A percentile compares a stretch with the other conserved stretches of the same genome.
Conservation (phyloP, 2,888 invertebrate genomes). For the Tiliacea citrago region DNA sequence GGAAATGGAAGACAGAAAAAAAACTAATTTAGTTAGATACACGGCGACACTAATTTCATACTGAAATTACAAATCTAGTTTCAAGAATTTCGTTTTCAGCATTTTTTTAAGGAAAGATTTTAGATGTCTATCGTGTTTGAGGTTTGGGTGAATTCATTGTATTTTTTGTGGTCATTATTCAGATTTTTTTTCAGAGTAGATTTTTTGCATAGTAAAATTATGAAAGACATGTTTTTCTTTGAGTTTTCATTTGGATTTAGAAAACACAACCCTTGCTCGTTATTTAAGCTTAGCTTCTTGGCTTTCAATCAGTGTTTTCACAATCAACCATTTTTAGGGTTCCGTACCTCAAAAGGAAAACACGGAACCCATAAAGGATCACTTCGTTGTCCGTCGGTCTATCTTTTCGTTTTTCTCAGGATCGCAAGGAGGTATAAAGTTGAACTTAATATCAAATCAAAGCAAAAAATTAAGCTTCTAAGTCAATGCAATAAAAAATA, state of each 20-base stretch:
- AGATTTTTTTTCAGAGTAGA: background rate
- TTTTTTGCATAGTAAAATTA: background rate
- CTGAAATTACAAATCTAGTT: constrained; percentile 28
- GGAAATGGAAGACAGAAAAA: constrained; percentile 22
- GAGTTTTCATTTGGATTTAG: too few relatives aligned
- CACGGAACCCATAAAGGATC: too few relatives aligned
- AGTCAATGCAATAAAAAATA: too few relatives aligned
- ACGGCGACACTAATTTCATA: constrained; percentile 18
- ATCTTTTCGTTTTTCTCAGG: too few relatives aligned
- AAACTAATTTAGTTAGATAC: constrained; percentile 45
- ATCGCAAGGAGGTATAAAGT: too few relatives aligned
- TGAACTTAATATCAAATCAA: too few relatives aligned
- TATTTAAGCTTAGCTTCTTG: background rate
- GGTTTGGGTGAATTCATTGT: background rate
- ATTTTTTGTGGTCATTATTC: background rate
- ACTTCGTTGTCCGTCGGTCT: too few relatives aligned
- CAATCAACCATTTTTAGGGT: background rate
- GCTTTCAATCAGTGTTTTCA: background rate
- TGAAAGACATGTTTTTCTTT: background rate
- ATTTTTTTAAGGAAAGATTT: background rate
- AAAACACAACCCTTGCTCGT: background rate
- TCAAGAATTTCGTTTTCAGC: background rate
- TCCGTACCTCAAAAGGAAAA: too few relatives aligned
- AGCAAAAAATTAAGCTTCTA: too few relatives aligned
- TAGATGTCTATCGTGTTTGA: background rate